These are phyloP conservation scores for Deilephila porcellus DNA, from an alignment of 2,888 invertebrate species.

Conservation along the genomic window DNA sequence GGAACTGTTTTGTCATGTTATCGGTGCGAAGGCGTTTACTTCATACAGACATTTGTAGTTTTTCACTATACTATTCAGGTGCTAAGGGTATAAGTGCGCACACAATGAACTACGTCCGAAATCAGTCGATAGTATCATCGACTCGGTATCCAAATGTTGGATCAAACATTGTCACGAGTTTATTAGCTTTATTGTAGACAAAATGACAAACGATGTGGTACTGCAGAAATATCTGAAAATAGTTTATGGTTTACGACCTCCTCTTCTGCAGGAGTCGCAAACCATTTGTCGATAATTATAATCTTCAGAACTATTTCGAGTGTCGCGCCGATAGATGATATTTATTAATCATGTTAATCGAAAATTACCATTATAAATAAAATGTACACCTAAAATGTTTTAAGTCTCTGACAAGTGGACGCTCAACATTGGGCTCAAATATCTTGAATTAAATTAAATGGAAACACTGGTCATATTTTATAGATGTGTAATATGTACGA, in stretches of 20 bases:
- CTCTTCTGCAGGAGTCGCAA: constrained; percentile 10
- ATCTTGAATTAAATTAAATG: background rate
- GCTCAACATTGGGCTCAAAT: constrained; percentile 26
- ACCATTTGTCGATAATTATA: background rate
- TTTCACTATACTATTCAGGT: background rate
- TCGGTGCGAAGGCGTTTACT: background rate
- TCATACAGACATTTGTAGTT: background rate
- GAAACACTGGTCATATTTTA: constrained; percentile 21
- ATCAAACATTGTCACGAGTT: constrained; percentile 20
- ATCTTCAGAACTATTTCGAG: background rate
- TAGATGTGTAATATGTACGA: constrained; percentile 6
- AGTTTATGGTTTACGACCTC: constrained; percentile 1
- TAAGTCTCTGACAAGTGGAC: constrained; percentile 9
- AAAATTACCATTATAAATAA: constrained; percentile 18
- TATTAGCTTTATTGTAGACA: constrained; percentile 3
- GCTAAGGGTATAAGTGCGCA: background rate
- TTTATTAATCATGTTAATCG: background rate
- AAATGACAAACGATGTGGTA: background rate
- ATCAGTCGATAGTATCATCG: background rate
- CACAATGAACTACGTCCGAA: background rate
- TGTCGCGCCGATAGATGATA: constrained; percentile 1
- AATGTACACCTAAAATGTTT: constrained; percentile 19
- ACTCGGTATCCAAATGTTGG: constrained; percentile 2
- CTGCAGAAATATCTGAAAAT: background rate
- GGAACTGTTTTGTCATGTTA: background rate